Conservation (phyloP, 2,797 vertebrate species). For the Melanotaenia parkinsoni region DNA sequence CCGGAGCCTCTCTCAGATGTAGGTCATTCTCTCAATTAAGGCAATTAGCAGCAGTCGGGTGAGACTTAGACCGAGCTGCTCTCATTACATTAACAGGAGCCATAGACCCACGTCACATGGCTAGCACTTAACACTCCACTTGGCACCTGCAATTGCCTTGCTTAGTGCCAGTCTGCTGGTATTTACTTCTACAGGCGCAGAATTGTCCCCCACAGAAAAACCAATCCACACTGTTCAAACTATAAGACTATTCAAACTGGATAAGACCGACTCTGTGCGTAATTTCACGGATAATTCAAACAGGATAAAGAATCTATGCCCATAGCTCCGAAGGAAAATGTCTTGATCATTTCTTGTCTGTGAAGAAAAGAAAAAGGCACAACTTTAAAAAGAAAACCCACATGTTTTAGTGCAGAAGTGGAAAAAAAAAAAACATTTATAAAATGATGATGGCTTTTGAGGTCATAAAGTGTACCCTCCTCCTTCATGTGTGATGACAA, state of each 20-base stretch:
- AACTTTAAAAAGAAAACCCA: constrained; percentile 19
- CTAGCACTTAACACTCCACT: constrained; percentile 62
- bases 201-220: constrained; percentile 38
- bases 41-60: constrained; percentile 71
- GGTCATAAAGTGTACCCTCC: constrained; percentile 37
- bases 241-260: constrained; percentile 43
- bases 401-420: constrained; percentile 15
- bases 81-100: constrained; percentile 74
- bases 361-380: constrained; percentile 11
- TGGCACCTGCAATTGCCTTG: constrained; percentile 60
- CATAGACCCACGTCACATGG: constrained; percentile 56
- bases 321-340: constrained; percentile 27
- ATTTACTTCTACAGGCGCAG: constrained; percentile 40
- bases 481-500: constrained; percentile 45
- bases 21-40: constrained; percentile 79
- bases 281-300: constrained; percentile 55
- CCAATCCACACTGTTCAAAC: constrained; percentile 19
- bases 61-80: constrained; percentile 54
- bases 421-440: constrained; percentile 14
- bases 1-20: constrained; percentile 67
- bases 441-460: constrained; percentile 21
- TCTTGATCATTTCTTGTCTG: constrained; percentile 22
- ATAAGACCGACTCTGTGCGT: constrained; percentile 45
- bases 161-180: constrained; percentile 44
- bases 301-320: constrained; percentile 46